phyloP scores from a whole-genome alignment of 1,140 invertebrate genomes.

The Drosophila melanica region DNA sequence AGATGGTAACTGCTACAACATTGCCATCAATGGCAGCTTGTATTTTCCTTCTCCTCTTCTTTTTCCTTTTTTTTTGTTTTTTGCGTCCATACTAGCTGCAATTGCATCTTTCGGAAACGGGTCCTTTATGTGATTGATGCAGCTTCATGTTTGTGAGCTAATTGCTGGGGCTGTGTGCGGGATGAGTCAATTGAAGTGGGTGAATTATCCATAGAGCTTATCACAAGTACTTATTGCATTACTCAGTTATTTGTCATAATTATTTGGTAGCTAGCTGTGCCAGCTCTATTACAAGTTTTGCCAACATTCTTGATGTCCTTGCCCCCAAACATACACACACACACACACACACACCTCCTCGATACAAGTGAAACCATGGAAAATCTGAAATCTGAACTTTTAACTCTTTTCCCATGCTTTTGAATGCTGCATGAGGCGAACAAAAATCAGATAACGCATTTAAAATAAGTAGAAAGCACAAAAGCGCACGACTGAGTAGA shows the following conservation, averaged over 20 bases:
- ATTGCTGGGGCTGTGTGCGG: slow-evolving; percentile 36
- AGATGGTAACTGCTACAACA: slow-evolving; percentile 25
- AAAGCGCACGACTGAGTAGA: slow-evolving; percentile 78
- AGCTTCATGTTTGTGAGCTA: slow-evolving; percentile 70
- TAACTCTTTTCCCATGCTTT: slow-evolving; percentile 61
- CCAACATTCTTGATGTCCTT: slow-evolving; percentile 2
- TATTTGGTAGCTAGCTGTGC: slow-evolving; percentile 43
- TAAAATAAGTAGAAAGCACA: slow-evolving; percentile 76
- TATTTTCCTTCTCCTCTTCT: slow-evolving; percentile 6
- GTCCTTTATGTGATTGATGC: slow-evolving; percentile 61
- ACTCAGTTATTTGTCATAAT: slow-evolving; percentile 67
- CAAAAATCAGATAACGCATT: slow-evolving; percentile 77
- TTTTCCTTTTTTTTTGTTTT: neutral
- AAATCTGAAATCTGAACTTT: slow-evolving; percentile 66
- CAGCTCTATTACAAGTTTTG: slow-evolving; percentile 1
- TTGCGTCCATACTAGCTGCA: slow-evolving; percentile 3
- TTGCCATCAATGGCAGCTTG: slow-evolving; percentile 39
- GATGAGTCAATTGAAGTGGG: too few species aligned
- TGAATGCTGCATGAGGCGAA: slow-evolving; percentile 73
- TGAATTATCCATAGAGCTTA: slow-evolving; percentile 22
- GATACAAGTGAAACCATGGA: neutral
- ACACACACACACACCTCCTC: neutral
- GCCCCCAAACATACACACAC: neutral
- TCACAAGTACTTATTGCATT: slow-evolving; percentile 66
- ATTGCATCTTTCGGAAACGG: slow-evolving; percentile 5